Evolutionary conservation across 2,888 invertebrate species (phyloP), one percentile per base, ranked within the genome.

Genomic region (Oligia latruncula): DNA sequence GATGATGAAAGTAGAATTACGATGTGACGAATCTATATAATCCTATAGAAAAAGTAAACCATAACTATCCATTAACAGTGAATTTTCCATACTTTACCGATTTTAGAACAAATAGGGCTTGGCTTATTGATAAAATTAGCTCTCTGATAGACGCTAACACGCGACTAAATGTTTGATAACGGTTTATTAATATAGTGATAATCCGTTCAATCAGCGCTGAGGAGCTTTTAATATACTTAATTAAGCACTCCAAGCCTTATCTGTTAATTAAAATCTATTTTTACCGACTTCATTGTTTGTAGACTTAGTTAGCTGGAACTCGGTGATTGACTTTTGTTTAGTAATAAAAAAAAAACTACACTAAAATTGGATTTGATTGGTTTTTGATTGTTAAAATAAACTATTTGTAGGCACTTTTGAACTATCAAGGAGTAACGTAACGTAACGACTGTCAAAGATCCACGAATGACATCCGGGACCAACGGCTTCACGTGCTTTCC

Each of bases 171-270:
- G 74, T 62, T 77, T 83, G 84, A 87, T 86, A 86, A 82, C 82
- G 67, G 13, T 84, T 76, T 84, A 90, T 85, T 87, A 88, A 89
- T 91, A 66, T 85, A 58, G 23, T 75, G 89, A 89, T 90, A 90
- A 89, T 85, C 77, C 60, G 55, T 66, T 80, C 80, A 79, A 90
- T 88, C 81, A 83, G 62, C 64, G 43, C n/a, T 67, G 75, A 84
- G 71, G 40, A 87, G 78, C 71, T 84, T 86, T 86, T 84, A 83
- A 90, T 87, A 88, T 86, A 80, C 67, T 83, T 77, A 83, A 86
- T 84, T 87, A 81, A 84, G 40, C 82, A 83, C 83, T 86, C 58
- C 52, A 83, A 0, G 9, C 23, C 23, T 81, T 90, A 91, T 90
- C 90, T 20, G 73, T 90, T 87, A 80, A 90, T 89, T 89, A 87